These are phyloP conservation scores for Leucosticte australis DNA, from an alignment of 2,113 vertebrate genomes.

Conservation along the genomic window DNA sequence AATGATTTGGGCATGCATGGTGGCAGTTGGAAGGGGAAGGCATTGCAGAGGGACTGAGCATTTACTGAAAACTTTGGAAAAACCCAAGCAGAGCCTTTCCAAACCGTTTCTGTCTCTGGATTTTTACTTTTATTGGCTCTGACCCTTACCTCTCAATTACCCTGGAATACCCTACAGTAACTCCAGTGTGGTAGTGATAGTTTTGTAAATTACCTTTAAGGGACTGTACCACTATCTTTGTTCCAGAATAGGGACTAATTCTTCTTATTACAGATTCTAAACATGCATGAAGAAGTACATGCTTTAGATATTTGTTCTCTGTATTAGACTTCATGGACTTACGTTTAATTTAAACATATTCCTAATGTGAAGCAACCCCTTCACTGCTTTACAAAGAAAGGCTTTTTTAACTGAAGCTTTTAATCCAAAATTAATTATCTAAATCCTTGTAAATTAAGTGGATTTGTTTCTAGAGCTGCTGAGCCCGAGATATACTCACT, in stretches of 20 bases:
- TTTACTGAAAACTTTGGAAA: neutral
- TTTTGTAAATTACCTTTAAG: neutral
- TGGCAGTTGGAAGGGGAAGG: neutral
- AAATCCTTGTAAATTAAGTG: neutral
- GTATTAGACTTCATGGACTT: neutral
- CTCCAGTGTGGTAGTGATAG: neutral
- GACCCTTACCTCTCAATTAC: neutral
- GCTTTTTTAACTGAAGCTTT: neutral
- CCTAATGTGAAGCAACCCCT: neutral
- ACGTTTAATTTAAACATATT: neutral
- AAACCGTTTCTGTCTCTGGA: neutral
- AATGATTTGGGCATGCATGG: neutral
- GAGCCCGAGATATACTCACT: neutral
- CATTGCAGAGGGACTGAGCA: fast-evolving
- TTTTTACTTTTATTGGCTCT: neutral
- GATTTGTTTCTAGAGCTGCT: neutral
- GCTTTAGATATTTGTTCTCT: neutral
- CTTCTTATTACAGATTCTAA: neutral
- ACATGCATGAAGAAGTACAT: neutral
- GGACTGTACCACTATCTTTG: neutral
- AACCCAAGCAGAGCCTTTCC: neutral
- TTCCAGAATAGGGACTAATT: neutral
- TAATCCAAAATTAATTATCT: neutral
- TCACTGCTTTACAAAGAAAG: neutral
- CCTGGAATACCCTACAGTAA: neutral